Percentiles rank a stretch among this genome's conserved stretches.
These are phyloP conservation scores for Allolobophora icterica DNA, from an alignment of 2,888 invertebrate genomes.

Conservation along the genomic window DNA sequence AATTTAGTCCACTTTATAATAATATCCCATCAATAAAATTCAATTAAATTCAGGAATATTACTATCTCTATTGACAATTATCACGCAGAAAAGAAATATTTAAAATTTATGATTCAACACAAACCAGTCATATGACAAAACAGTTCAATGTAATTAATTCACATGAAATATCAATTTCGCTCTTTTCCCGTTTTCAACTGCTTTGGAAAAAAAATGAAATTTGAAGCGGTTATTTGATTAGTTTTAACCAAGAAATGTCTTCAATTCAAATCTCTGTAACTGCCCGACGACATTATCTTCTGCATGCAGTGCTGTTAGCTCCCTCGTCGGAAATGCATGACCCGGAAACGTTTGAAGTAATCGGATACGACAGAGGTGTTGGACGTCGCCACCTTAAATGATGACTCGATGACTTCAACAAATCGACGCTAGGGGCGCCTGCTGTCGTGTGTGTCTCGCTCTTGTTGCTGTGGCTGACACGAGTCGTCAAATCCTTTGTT, in stretches of 20 bases:
- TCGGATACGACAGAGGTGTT: constrained; percentile 1
- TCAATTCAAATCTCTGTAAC: too few relatives aligned
- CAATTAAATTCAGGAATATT: neutral
- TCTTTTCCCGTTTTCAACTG: neutral
- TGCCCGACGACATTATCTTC: too few relatives aligned
- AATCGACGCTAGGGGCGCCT: neutral
- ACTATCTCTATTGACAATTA: neutral
- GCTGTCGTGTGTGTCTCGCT: neutral
- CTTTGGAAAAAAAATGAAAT: neutral
- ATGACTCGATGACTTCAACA: neutral
- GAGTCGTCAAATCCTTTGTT: constrained; percentile 17
- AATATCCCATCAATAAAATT: too few relatives aligned
- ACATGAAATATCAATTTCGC: neutral
- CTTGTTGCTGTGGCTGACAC: neutral
- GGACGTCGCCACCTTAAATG: constrained; percentile 1
- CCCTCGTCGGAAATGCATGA: neutral
- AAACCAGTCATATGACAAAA: neutral
- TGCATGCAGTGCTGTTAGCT: neutral
- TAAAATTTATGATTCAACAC: neutral
- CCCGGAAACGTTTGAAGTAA: neutral
- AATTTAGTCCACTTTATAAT: neutral
- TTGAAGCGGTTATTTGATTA: neutral
- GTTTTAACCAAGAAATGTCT: too few relatives aligned
- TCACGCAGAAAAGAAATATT: neutral
- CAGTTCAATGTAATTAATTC: neutral